Evolutionary conservation across 2,113 vertebrate genomes (phyloP), one percentile per base, ranked within the genome.

Genomic region (Muntiacus reevesi): DNA sequence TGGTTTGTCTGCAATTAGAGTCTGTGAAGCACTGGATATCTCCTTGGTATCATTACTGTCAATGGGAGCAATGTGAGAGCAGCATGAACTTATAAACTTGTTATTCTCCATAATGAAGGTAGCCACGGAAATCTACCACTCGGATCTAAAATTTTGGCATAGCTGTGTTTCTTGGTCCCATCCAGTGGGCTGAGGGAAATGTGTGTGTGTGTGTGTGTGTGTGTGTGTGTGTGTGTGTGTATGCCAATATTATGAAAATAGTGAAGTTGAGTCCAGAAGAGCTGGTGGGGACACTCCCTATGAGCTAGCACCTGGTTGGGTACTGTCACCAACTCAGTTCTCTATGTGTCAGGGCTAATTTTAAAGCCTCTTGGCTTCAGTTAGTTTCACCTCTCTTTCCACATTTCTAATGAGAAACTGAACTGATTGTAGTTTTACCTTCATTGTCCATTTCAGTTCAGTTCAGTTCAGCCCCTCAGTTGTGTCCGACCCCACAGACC

Each of bases 401-500:
- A 9, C 43, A 2, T 62, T 93, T 33, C 21, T 54, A 64, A 16
- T 74, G 33, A 94, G 57, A 85, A 95, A 40, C 83, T 76, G 64
- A 74, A 60, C 78, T 67, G 74, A 60, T 82, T 67, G 74, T 78
- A 76, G n/a, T 81, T 52, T 82, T 82, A 33, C 43, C 40, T 87
- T 87, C 25, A 15, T 84, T 87, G 43, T 54, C 60, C 89, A 2
- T 87, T 40, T 71, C 67, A 40, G 9, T 40, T 71, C 67, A 40
- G n/a, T 71, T 71, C 19, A 40, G n/a, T 71, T 71, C 19, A 23
- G 10, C 23, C 10, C 1, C 64, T 67, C n/a, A 23, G n/a, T 40
- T 10, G 0, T 36, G n/a, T 71, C n/a, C 0, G 0, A 40, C n/a
- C 67, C 67, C 10, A 6, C 3, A 19, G n/a, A 71, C n/a, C 23